Evolutionary conservation across 2,797 vertebrate species (phyloP).

Genomic region (Coregonus ussuriensis): DNA sequence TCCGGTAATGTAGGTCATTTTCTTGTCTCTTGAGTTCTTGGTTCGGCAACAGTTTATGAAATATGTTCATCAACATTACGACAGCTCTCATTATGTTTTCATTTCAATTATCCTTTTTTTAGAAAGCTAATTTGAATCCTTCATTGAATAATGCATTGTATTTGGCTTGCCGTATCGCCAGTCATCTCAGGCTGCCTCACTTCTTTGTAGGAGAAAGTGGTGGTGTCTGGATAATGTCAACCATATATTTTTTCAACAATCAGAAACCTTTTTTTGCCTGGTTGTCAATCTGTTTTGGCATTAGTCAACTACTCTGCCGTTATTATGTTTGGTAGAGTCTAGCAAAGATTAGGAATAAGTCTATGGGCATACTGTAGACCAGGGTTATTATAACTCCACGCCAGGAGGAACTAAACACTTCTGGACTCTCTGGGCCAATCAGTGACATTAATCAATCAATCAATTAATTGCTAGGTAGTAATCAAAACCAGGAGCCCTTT

Average conservation of each 20-base stretch:
- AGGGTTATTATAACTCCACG: neutral
- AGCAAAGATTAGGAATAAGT: neutral
- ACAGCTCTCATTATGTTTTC: slow-evolving; percentile 7
- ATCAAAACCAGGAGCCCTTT: neutral
- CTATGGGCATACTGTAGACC: neutral
- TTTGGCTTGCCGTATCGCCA: neutral
- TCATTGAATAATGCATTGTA: slow-evolving; percentile 3
- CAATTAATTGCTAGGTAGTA: neutral
- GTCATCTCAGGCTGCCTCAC: neutral
- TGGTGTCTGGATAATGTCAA: neutral
- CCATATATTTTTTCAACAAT: neutral
- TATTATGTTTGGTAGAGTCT: neutral
- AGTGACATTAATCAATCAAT: neutral
- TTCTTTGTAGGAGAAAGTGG: neutral
- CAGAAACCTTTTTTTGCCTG: neutral
- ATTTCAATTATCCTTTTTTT: slow-evolving; percentile 1
- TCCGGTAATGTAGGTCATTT: neutral
- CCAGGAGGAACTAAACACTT: neutral
- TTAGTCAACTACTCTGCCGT: neutral
- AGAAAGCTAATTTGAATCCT: slow-evolving; percentile 10
- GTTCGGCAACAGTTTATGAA: neutral
- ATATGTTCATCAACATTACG: neutral
- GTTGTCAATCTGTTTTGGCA: slow-evolving; percentile 1
- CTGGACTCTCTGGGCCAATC: neutral
- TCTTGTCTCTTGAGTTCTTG: neutral